phyloP scores from a whole-genome alignment of 1,140 invertebrate genomes.

The Macrobrachium nipponense region DNA sequence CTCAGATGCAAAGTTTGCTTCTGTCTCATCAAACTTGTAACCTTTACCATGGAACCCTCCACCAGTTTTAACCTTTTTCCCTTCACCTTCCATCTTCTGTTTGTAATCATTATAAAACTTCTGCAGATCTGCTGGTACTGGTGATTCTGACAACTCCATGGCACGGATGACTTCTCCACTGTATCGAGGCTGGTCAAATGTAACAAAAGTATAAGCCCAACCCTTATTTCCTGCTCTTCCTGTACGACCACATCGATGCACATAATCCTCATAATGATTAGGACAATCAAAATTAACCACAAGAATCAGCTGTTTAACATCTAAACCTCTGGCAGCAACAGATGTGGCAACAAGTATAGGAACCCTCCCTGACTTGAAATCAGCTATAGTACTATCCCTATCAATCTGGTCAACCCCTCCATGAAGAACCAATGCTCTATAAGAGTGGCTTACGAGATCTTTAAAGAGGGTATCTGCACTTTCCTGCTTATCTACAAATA shows the following conservation, averaged over 20 bases:
- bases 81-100: conserved; percentile 71
- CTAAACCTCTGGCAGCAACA: conserved; percentile 80
- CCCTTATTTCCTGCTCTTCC: conserved; percentile 97
- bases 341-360: conserved; percentile 73
- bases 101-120: conserved; percentile 64
- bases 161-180: conserved; percentile 94
- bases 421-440: conserved; percentile 95
- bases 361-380: conserved; percentile 94
- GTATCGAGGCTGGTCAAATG: conserved; percentile 92
- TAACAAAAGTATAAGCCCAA: conserved; percentile 96
- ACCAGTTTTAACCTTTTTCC: conserved; percentile 90
- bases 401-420: conserved; percentile 99
- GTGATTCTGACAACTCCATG: conserved; percentile 83
- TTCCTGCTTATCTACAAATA: conserved; percentile 98
- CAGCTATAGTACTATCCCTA: conserved; percentile 95
- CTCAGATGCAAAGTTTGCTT: conserved; percentile 94
- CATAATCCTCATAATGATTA: conserved; percentile 99
- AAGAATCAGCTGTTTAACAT: conserved; percentile 97
- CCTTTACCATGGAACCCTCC: conserved; percentile 97
- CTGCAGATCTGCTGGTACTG: conserved; percentile 77
- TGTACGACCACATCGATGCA: conserved; percentile 80
- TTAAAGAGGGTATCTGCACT: conserved; percentile 65
- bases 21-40: conserved; percentile 99
- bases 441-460: conserved; percentile 96
- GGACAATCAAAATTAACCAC: conserved; percentile 99